These are phyloP conservation scores for Parotocinclus haroldoi DNA, from an alignment of 2,797 vertebrate genomes.

Conservation along the genomic window DNA sequence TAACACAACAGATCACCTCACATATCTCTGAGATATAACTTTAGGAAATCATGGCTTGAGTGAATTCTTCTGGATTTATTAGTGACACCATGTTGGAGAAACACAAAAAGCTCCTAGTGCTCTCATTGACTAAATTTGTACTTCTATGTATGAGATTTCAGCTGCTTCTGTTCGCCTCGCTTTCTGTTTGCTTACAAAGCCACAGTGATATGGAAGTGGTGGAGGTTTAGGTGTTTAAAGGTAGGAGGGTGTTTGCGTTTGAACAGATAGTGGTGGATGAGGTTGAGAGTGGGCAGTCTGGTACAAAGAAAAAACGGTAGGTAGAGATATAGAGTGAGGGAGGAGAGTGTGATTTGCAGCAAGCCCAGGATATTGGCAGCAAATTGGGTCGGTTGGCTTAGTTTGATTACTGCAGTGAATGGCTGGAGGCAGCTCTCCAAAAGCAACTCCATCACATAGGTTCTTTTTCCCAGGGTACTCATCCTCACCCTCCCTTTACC, in stretches of 20 bases:
- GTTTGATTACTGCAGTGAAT: conserved; percentile 58
- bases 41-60: no score
- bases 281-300: conserved; percentile 46
- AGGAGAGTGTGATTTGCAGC: conserved; percentile 38
- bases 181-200: conserved; percentile 29
- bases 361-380: conserved; percentile 52
- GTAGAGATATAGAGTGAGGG: conserved; percentile 28
- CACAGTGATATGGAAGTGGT: conserved; percentile 11
- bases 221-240: conserved; percentile 29
- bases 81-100: no score
- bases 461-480: conserved; percentile 30
- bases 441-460: conserved; percentile 37
- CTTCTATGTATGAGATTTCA: conserved; percentile 28
- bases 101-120: conserved; percentile 2
- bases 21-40: no score
- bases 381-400: conserved; percentile 62
- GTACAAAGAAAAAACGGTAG: conserved; percentile 45
- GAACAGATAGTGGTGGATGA: conserved; percentile 35
- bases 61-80: no score
- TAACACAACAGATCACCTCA: no score
- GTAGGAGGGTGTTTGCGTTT: conserved; percentile 32
- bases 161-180: conserved; percentile 29
- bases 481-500: conserved; percentile 23
- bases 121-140: conserved; percentile 28
- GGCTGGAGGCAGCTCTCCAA: conserved; percentile 53